Conservation (phyloP, 37 sponge, comb jelly and placozoan species). For the Crambe crambe region DNA sequence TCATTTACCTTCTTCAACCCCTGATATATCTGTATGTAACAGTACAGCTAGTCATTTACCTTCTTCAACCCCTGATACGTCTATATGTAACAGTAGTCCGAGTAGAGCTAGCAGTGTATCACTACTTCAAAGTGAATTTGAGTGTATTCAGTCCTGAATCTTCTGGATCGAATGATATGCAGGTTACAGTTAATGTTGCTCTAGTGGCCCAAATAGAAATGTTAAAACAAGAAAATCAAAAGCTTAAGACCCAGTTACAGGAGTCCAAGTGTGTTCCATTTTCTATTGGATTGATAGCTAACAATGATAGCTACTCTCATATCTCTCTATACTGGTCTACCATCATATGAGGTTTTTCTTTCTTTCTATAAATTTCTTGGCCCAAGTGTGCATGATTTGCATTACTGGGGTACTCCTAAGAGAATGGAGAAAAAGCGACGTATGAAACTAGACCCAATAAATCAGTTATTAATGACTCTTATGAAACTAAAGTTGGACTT, state of each 20-base stretch:
- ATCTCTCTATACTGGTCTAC: conserved; percentile 19
- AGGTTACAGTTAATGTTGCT: conserved; percentile 21
- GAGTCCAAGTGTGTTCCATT: conserved; percentile 12
- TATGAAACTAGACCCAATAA: background rate
- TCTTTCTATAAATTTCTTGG: conserved; percentile 30
- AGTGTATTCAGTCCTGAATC: background rate
- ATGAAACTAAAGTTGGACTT: conserved; percentile 17
- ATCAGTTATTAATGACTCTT: conserved; percentile 3
- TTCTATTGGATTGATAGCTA: background rate
- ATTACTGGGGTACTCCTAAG: conserved; percentile 34
- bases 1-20: too few species aligned
- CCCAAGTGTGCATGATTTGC: conserved; percentile 27
- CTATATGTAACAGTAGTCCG: background rate
- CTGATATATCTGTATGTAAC: too few species aligned
- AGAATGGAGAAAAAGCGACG: background rate
- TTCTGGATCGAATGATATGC: background rate
- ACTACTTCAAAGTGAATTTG: background rate
- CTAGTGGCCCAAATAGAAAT: conserved; percentile 29
- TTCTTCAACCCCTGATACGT: background rate
- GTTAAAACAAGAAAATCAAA: conserved; percentile 24
- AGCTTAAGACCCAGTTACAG: conserved; percentile 1
- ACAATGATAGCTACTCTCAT: conserved; percentile 9
- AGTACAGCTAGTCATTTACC: too few species aligned
- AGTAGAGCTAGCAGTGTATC: background rate
- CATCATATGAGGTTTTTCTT: conserved; percentile 29